Evolutionary conservation across 2,797 vertebrate genomes (phyloP).

Genomic region (Hozukius guyotensis): DNA sequence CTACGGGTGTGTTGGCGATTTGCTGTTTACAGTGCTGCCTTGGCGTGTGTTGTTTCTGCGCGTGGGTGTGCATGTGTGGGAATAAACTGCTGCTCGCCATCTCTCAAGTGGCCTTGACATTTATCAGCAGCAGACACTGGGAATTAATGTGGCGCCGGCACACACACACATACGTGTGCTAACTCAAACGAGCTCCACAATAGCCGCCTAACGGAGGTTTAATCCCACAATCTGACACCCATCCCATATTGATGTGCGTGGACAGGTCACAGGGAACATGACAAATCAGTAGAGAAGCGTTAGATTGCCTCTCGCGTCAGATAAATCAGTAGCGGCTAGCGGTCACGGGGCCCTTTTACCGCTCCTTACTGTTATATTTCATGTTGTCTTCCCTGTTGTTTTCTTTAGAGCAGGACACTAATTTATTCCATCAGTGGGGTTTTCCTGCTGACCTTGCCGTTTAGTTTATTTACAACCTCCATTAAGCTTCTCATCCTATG

Average conservation of each 20-base stretch:
- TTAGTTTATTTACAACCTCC: slow-evolving; percentile 71
- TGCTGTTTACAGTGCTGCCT: slow-evolving; percentile 31
- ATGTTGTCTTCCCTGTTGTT: slow-evolving; percentile 61
- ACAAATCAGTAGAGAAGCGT: slow-evolving; percentile 74
- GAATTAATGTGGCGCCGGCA: slow-evolving; percentile 48
- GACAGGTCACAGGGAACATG: slow-evolving; percentile 73
- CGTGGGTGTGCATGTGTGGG: neutral
- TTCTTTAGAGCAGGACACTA: slow-evolving; percentile 57
- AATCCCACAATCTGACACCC: slow-evolving; percentile 62
- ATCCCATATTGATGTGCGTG: slow-evolving; percentile 62
- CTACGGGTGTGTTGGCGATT: neutral
- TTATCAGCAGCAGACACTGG: slow-evolving; percentile 59
- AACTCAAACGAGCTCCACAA: slow-evolving; percentile 46
- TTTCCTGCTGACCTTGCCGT: slow-evolving; percentile 72
- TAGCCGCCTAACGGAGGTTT: slow-evolving; percentile 58
- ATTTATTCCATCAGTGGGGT: slow-evolving; percentile 72
- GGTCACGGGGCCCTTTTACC: slow-evolving; percentile 39
- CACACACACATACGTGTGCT: slow-evolving; percentile 29
- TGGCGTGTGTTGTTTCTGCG: slow-evolving; percentile 12
- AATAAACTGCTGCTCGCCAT: slow-evolving; percentile 39
- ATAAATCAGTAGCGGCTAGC: slow-evolving; percentile 73
- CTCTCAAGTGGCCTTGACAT: slow-evolving; percentile 65
- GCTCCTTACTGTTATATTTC: slow-evolving; percentile 53
- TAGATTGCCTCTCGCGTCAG: slow-evolving; percentile 72
- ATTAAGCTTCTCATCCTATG: slow-evolving; percentile 51